Evolutionary conservation across 2,113 vertebrate species (phyloP), one percentile per base, ranked within the genome.

Genomic region (Garra rufa): DNA sequence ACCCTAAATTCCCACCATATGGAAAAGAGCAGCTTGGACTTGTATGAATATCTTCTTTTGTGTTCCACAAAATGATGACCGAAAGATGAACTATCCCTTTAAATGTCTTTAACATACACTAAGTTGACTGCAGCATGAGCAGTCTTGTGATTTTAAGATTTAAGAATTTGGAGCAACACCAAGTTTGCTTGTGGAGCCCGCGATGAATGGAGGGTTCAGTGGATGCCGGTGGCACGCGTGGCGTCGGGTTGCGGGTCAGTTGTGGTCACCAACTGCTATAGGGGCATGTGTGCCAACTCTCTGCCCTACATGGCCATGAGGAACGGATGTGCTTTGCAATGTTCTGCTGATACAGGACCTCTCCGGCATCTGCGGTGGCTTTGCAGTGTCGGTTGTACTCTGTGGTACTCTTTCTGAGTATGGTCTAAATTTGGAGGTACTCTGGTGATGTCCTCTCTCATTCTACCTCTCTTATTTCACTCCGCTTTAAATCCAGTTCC

Each of bases 251-350:
- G 63, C 85, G 82, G 85, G 83, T 87, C 84, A 86, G 84, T 61
- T 76, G 88, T 83, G 86, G 78, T 34, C 83, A 70, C 52, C 88
- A 89, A 83, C 83, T 88, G 89, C 75, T 21, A 14, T 4, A 15
- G 67, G 30, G 80, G 67, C 21, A 73, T 71, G 21, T 77, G 48
- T 44, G 86, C 83, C 85, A 87, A 55, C 61, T 81, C 61, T 73
- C 61, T 84, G 14, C 88, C 90, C 81, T 87, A 91, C 46, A 88
- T 88, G 88, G 88, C 14, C 46, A 85, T 48, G 63, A 81, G 26
- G 41, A 57, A 34, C 74, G 26, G 48, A 55, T 48, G 81, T 75
- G 69, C 26, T 69, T 57, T 65, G 41, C 84, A 57, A n/a, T 43
- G 84, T 38, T 46, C 76, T 38, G 48, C 75, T 28, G 81, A 83